phyloP scores from a whole-genome alignment of 37 sponge, comb jelly and placozoan species.

The Beroe forskalii region DNA sequence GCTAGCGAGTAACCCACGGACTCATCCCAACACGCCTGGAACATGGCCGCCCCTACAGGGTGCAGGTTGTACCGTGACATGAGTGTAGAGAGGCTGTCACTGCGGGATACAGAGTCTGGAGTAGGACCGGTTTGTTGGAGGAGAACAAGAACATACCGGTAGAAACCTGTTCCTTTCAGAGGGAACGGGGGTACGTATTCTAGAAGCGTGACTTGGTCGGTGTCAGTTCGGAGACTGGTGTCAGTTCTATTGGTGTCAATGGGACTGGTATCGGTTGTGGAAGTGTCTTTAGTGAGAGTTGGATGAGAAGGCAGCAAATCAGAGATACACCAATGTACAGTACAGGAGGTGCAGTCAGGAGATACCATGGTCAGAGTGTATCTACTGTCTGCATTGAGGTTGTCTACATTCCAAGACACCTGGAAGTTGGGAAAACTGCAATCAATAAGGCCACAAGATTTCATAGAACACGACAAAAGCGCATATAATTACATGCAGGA shows the following conservation, averaged over 20 bases:
- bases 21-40: slow-evolving; percentile 11
- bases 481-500: too few species aligned
- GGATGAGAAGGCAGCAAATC: neutral
- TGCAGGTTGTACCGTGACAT: neutral
- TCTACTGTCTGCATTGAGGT: neutral
- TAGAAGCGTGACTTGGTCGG: neutral
- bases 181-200: neutral
- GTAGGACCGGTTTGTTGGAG: too few species aligned
- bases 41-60: neutral
- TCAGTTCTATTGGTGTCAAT: neutral
- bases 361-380: neutral
- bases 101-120: neutral
- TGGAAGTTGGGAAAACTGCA: too few species aligned
- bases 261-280: too few species aligned
- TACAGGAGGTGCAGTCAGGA: slow-evolving; percentile 8
- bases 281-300: too few species aligned
- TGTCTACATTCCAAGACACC: too few species aligned
- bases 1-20: neutral
- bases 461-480: too few species aligned
- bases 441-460: too few species aligned
- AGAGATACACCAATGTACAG: neutral
- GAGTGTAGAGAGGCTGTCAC: neutral
- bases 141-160: neutral
- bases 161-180: slow-evolving; percentile 22
- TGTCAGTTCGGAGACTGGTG: neutral